Percentiles rank a stretch among this genome's conserved stretches.
phyloP scores from a whole-genome alignment of 2,888 invertebrate genomes.

The Aspidiotus rigidus region DNA sequence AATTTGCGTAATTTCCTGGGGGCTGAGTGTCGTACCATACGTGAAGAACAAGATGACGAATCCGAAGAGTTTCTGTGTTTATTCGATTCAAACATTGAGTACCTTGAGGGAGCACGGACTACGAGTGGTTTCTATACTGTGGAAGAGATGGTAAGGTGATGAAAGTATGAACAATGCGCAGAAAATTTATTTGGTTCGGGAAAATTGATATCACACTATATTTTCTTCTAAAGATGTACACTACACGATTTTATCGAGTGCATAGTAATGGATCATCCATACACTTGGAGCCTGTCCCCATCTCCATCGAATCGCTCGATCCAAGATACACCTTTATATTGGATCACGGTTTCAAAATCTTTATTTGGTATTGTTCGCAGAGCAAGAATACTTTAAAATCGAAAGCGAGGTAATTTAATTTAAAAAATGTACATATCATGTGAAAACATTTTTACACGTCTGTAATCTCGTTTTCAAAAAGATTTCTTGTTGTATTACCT shows the following conservation, averaged over 20 bases:
- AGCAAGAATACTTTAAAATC: slow-evolving; percentile 83
- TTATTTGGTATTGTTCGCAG: slow-evolving; percentile 81
- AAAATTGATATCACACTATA: neutral
- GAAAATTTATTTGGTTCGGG: neutral
- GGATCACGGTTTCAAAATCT: slow-evolving; percentile 76
- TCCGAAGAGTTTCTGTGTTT: slow-evolving; percentile 87
- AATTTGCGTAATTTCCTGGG: slow-evolving; percentile 93
- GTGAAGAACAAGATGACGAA: slow-evolving; percentile 97
- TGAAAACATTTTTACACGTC: neutral
- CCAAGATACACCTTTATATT: slow-evolving; percentile 84
- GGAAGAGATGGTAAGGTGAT: slow-evolving; percentile 66
- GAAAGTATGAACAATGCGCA: neutral
- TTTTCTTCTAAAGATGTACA: slow-evolving; percentile 56
- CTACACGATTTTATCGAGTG: slow-evolving; percentile 75
- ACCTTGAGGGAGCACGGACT: slow-evolving; percentile 96
- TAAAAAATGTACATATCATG: neutral
- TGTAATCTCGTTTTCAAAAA: no score
- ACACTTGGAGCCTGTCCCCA: slow-evolving; percentile 78
- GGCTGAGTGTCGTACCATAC: slow-evolving; percentile 82
- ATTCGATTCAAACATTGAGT: slow-evolving; percentile 82
- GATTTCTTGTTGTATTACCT: no score
- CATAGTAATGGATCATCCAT: slow-evolving; percentile 74
- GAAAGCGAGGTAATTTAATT: slow-evolving; percentile 48
- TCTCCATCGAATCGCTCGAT: slow-evolving; percentile 66
- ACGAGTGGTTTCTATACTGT: slow-evolving; percentile 95